A percentile compares a stretch with the other conserved stretches of the same genome.
These are phyloP conservation scores for Margaritifera margaritifera DNA, from an alignment of 2,888 invertebrate genomes.

Conservation along the genomic window DNA sequence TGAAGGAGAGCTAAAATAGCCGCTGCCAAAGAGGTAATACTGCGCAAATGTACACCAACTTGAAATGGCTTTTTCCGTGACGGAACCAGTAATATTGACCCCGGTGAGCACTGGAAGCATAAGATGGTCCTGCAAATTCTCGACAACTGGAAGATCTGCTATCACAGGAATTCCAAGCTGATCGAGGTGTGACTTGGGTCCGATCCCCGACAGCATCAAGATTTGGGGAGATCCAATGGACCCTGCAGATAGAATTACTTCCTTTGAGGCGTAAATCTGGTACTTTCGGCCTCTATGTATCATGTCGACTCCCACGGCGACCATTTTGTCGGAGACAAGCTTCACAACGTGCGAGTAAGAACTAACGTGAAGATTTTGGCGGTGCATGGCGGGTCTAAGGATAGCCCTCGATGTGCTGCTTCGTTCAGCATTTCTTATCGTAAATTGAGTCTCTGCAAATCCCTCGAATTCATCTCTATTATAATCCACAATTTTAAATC, in stretches of 20 bases:
- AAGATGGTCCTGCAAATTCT: constrained; percentile 63
- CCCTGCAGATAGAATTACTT: constrained; percentile 69
- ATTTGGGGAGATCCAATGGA: constrained; percentile 70
- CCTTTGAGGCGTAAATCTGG: constrained; percentile 48
- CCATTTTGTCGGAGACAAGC: constrained; percentile 49
- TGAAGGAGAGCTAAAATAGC: not conserved
- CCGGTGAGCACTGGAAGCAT: constrained; percentile 2
- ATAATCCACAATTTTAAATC: constrained; percentile 69
- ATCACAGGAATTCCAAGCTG: constrained; percentile 61
- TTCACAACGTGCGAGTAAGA: constrained; percentile 43
- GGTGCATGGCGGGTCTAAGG: constrained; percentile 17
- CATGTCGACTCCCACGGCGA: constrained; percentile 55
- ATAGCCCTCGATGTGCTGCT: constrained; percentile 29
- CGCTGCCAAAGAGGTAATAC: too few relatives aligned
- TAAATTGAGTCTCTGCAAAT: constrained; percentile 25
- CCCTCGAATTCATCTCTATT: constrained; percentile 28
- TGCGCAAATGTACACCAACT: too few relatives aligned
- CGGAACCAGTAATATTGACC: constrained; percentile 5
- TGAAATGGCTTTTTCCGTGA: constrained; percentile 2
- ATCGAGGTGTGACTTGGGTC: constrained; percentile 66
- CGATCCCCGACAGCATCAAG: constrained; percentile 70
- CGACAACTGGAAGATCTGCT: constrained; percentile 66
- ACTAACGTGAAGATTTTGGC: constrained; percentile 29
- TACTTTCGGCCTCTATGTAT: constrained; percentile 36
- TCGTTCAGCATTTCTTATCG: constrained; percentile 21